These are phyloP conservation scores for Garra rufa DNA, from an alignment of 2,113 vertebrate species.

Conservation along the genomic window DNA sequence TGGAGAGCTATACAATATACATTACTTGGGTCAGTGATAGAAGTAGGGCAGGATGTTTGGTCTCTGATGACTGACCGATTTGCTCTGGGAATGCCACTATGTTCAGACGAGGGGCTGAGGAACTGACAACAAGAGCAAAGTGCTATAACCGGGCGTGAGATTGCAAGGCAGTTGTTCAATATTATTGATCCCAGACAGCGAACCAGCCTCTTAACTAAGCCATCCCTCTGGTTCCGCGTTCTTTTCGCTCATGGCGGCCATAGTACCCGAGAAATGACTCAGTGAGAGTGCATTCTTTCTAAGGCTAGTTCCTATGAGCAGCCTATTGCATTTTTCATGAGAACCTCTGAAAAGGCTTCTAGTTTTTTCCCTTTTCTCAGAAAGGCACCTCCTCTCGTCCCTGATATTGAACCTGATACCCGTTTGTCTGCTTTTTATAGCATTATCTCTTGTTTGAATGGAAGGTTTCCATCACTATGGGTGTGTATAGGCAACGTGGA, in stretches of 20 bases:
- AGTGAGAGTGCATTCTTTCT: background rate
- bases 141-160: constrained; percentile 34
- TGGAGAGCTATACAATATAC: constrained; percentile 11
- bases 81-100: constrained; percentile 24
- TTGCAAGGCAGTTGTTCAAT: constrained; percentile 32
- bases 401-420: constrained; percentile 35
- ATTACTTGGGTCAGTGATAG: constrained; percentile 13
- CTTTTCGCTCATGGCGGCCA: background rate
- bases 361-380: background rate
- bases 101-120: background rate
- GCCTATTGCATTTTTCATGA: background rate
- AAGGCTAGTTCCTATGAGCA: background rate
- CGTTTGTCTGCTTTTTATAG: constrained; percentile 10
- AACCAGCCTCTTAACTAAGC: constrained; percentile 29
- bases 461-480: constrained; percentile 33
- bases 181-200: constrained; percentile 32
- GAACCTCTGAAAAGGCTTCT: background rate
- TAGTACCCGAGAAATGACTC: background rate
- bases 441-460: background rate
- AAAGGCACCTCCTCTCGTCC: constrained; percentile 27
- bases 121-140: constrained; percentile 11
- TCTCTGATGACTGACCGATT: constrained; percentile 31
- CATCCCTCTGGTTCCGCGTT: constrained; percentile 3
- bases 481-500: constrained; percentile 37
- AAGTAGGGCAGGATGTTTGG: constrained; percentile 8